Percentiles rank a stretch among this genome's conserved stretches.
Evolutionary conservation across 2,113 vertebrate genomes (phyloP).

Genomic region (Isichthys henryi): DNA sequence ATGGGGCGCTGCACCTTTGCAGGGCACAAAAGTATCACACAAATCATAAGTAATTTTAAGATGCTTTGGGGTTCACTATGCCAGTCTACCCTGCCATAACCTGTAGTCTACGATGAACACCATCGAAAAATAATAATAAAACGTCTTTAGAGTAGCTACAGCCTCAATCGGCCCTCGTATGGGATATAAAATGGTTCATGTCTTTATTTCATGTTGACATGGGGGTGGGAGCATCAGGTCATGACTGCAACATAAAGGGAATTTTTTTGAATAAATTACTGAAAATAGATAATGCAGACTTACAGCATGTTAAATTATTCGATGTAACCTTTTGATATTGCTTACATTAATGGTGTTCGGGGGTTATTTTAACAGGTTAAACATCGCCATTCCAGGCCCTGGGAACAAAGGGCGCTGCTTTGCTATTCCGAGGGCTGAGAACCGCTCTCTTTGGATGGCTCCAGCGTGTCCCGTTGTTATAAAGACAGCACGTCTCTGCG

Average conservation of each 20-base stretch:
- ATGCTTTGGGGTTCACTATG: neutral
- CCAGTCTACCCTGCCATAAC: neutral
- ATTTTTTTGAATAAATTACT: neutral
- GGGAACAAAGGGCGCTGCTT: neutral
- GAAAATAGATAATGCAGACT: neutral
- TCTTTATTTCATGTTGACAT: neutral
- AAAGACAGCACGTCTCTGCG: constrained; percentile 33
- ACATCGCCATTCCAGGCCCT: neutral
- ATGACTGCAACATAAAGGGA: neutral
- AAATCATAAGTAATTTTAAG: neutral
- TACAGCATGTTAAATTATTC: neutral
- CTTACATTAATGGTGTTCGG: neutral
- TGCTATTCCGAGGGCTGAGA: neutral
- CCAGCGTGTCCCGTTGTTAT: constrained; percentile 31
- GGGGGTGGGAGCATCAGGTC: neutral
- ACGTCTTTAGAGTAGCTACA: neutral
- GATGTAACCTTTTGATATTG: neutral
- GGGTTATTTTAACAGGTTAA: neutral
- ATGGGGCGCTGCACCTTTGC: neutral
- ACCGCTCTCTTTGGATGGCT: constrained; percentile 6
- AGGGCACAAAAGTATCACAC: neutral
- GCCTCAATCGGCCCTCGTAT: neutral
- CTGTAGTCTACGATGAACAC: neutral
- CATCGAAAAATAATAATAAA: neutral
- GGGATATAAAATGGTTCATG: neutral